Conservation (phyloP, 1,140 invertebrate genomes). For the Drosophila chauvacae region DNA sequence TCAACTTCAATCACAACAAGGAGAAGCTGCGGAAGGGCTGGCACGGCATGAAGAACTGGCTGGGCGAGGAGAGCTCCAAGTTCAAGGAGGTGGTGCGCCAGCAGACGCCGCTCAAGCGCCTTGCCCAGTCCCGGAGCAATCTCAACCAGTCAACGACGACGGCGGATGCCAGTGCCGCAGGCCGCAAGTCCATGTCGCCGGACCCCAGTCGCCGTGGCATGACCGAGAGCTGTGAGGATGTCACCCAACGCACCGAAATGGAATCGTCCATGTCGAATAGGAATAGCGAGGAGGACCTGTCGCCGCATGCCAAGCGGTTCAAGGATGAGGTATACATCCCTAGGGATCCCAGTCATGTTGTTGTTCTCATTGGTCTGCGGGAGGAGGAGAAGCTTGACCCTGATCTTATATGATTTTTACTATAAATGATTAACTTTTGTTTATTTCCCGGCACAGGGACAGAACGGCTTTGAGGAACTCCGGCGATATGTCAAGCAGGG, state of each 20-base stretch:
- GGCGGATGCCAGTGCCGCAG: conserved; percentile 16
- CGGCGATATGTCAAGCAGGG: conserved; percentile 96
- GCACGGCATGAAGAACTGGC: conserved; percentile 86
- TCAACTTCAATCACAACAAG: conserved; percentile 83
- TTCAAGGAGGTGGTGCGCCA: conserved; percentile 85
- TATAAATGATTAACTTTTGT: neutral
- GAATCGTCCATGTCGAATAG: conserved; percentile 60
- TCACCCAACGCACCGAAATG: conserved; percentile 62
- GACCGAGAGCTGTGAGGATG: conserved; percentile 66
- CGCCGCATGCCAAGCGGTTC: conserved; percentile 70
- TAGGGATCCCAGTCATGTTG: conserved; percentile 8
- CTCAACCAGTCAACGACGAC: conserved; percentile 53
- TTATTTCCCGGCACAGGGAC: conserved; percentile 87
- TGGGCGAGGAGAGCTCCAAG: conserved; percentile 85
- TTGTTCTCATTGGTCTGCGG: conserved; percentile 36
- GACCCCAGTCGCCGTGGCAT: conserved; percentile 49
- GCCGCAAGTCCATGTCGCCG: conserved; percentile 60
- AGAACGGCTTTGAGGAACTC: conserved; percentile 96
- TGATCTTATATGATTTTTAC: neutral
- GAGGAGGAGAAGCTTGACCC: neutral
- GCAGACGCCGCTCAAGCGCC: conserved; percentile 85
- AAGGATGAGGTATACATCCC: conserved; percentile 68
- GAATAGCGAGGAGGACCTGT: conserved; percentile 69
- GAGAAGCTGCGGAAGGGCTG: conserved; percentile 85
- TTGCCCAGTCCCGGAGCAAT: conserved; percentile 78